Percentiles rank a stretch among this genome's conserved stretches.
phyloP scores from a whole-genome alignment of 1,140 invertebrate genomes.

The Prorops nasuta region DNA sequence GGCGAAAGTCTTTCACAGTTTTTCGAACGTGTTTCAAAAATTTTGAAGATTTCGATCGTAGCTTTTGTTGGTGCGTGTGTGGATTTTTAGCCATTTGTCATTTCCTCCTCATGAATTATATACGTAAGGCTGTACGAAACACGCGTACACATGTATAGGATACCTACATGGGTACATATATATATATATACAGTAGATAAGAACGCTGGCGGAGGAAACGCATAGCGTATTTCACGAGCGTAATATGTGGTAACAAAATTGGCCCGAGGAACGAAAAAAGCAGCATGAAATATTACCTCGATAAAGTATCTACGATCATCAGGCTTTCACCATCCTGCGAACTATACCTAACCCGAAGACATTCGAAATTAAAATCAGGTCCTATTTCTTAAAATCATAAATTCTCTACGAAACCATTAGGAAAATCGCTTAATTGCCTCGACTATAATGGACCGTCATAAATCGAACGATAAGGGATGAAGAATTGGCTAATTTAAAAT shows the following conservation, averaged over 20 bases:
- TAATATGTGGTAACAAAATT: slow-evolving; percentile 1
- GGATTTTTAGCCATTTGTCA: background rate
- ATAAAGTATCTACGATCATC: background rate
- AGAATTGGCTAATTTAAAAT: too few relatives aligned
- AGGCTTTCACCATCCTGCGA: too few relatives aligned
- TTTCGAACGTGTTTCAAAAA: too few relatives aligned
- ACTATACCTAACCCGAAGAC: too few relatives aligned
- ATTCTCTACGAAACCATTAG: background rate
- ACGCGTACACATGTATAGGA: too few relatives aligned
- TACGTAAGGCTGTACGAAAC: background rate
- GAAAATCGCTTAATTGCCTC: background rate
- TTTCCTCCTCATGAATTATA: background rate
- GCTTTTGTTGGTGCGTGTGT: background rate
- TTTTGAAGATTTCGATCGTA: background rate
- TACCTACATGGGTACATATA: too few relatives aligned
- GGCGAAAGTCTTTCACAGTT: too few relatives aligned
- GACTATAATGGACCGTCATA: background rate
- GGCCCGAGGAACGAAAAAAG: background rate
- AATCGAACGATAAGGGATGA: too few relatives aligned
- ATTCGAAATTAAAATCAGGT: background rate
- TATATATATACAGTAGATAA: background rate
- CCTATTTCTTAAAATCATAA: background rate
- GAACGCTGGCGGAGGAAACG: background rate
- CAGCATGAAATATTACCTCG: background rate
- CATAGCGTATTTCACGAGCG: background rate